Conservation (phyloP, 23 tunicate species). For the Pegea sp. region DNA sequence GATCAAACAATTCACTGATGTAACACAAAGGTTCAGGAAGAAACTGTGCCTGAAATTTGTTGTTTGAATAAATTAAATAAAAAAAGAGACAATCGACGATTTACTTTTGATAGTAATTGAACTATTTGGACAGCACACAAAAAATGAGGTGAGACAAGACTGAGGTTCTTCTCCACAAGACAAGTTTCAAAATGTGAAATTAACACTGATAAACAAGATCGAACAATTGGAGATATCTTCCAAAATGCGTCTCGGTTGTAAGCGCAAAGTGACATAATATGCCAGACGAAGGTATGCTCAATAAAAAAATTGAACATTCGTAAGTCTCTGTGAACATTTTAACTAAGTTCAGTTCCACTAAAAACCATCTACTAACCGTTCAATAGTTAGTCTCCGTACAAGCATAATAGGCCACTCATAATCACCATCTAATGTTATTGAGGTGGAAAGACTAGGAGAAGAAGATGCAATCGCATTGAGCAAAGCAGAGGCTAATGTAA, state of each 20-base stretch:
- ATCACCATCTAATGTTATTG: constrained; percentile 43
- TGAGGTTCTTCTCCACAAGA: constrained; percentile 7
- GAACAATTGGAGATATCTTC: constrained; percentile 28
- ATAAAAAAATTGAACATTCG: constrained; percentile 62
- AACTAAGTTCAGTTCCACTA: too few relatives aligned
- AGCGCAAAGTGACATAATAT: constrained; percentile 16
- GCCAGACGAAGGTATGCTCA: constrained; percentile 60
- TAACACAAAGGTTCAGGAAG: constrained; percentile 50
- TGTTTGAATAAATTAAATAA: not conserved
- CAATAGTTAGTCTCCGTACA: constrained; percentile 50
- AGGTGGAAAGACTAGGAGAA: constrained; percentile 28
- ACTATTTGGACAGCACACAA: constrained; percentile 28
- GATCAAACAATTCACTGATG: constrained; percentile 31
- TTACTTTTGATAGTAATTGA: constrained; percentile 44
- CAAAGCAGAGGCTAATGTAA: constrained; percentile 11
- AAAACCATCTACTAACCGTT: constrained; percentile 35
- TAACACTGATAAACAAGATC: constrained; percentile 41
- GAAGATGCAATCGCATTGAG: constrained; percentile 26
- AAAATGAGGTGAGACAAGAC: constrained; percentile 14
- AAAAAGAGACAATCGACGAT: too few relatives aligned
- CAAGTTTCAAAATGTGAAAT: constrained; percentile 47
- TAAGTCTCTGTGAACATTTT: too few relatives aligned
- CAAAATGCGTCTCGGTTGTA: constrained; percentile 34
- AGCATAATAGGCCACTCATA: constrained; percentile 43
- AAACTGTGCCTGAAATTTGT: constrained; percentile 61